Evolutionary conservation across 2,113 vertebrate species (phyloP), one percentile per base, ranked within the genome.

Genomic region (Saccopteryx leptura): DNA sequence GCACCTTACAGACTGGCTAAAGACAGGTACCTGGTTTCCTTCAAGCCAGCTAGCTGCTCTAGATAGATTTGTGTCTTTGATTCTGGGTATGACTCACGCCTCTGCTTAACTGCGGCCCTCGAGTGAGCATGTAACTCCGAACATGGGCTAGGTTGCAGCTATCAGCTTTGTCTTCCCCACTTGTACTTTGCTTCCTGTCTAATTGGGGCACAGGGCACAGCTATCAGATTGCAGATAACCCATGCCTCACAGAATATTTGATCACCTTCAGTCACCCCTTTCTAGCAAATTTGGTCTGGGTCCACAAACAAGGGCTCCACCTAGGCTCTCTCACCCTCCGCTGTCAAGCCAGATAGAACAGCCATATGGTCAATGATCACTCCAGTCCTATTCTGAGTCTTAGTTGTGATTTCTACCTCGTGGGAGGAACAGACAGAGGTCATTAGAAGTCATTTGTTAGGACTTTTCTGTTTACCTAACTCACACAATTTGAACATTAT

Each of bases 101-200:
- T 83, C 74, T n/a, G 52, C n/a, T 84, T 82, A 54, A 94, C 2
- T 65, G 68, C 48, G 28, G 17, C 63, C 58, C 6, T 61, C 26
- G n/a, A 72, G 54, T 24, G 21, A 97, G 58, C 75, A 39, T 90
- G 88, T 95, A 90, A 92, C 84, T 94, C 69, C 94, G 87, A 96
- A 54, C 13, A 50, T 66, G 39, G 66, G 74, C 86, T 39, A 28
- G 50, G 46, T 50, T 72, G 54, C 48, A 33, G 39, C 28, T 91
- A n/a, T 95, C 90, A 91, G 86, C 39, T 68, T 82, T 2, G 5
- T 84, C 88, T 95, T 81, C 71, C 66, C 50, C 48, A 63, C 11
- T 88, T 48, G 50, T 60, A 33, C 65, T 75, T 89, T 33, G 79
- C 50, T 97, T 98, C 94, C 96, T 96, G 92, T 80, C 58, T 91